Evolutionary conservation across 30 jellyfish, hydroid and myxozoan species (phyloP).

Genomic region (Hydractinia symbiolongicarpus): DNA sequence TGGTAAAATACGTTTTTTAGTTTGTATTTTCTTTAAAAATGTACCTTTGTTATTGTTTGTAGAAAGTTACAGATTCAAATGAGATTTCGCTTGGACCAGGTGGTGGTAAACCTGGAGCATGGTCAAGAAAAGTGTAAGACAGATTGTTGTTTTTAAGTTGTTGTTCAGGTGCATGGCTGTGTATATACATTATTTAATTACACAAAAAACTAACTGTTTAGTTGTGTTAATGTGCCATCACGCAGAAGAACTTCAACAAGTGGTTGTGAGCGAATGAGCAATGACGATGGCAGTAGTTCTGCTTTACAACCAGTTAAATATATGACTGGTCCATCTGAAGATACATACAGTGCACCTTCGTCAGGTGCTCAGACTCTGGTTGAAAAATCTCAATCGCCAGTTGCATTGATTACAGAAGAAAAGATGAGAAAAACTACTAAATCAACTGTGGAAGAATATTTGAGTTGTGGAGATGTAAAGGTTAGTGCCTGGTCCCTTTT

Average conservation of each 20-base stretch:
- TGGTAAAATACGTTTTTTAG: background rate
- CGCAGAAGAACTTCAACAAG: background rate
- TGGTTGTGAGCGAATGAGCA: background rate
- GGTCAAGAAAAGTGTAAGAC: conserved; percentile 40
- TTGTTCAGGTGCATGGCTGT: too few species aligned
- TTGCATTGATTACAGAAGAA: conserved; percentile 31
- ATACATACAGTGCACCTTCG: conserved; percentile 6
- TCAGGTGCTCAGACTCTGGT: conserved; percentile 31
- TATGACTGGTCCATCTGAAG: conserved; percentile 23
- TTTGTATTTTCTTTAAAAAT: background rate
- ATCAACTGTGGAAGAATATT: conserved; percentile 64
- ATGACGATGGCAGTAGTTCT: conserved; percentile 14
- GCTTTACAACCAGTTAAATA: conserved; percentile 40
- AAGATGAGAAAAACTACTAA: conserved; percentile 57
- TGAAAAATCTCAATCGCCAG: conserved; percentile 20
- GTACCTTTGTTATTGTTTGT: background rate
- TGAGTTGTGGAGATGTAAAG: conserved; percentile 42
- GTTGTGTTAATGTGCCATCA: background rate
- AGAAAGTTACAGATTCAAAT: conserved; percentile 61
- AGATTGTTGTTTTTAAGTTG: too few species aligned
- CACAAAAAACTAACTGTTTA: too few species aligned
- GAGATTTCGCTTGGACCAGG: conserved; percentile 89
- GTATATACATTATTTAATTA: too few species aligned
- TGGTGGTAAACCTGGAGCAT: conserved; percentile 54
- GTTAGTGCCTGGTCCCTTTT: conserved; percentile 28